A percentile compares a stretch with the other conserved stretches of the same genome.
Conservation (phyloP, 2,113 vertebrate species). For the Ceyx cyanopectus region DNA sequence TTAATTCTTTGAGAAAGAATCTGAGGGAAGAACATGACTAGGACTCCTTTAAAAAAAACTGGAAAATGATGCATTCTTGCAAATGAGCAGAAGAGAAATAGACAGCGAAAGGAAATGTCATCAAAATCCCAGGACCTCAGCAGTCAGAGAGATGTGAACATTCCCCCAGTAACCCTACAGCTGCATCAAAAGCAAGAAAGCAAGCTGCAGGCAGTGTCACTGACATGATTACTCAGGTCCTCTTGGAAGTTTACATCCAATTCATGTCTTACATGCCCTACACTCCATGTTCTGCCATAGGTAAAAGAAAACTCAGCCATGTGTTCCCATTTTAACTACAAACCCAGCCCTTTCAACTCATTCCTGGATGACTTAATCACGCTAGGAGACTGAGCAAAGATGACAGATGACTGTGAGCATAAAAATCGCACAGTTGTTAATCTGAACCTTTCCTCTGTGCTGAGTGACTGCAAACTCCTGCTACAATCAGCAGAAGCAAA, state of each 20-base stretch:
- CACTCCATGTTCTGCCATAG: background rate
- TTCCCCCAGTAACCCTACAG: background rate
- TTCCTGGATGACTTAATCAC: constrained; percentile 10
- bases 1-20: constrained; percentile 51
- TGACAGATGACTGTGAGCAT: background rate
- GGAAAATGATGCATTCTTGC: constrained; percentile 38
- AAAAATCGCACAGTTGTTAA: background rate
- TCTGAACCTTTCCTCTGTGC: background rate
- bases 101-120: constrained; percentile 57
- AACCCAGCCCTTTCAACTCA: background rate
- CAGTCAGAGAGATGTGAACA: background rate
- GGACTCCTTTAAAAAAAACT: constrained; percentile 56
- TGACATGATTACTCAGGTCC: background rate
- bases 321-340: background rate
- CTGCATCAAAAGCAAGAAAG: background rate
- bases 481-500: background rate
- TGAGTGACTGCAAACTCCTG: background rate
- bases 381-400: background rate
- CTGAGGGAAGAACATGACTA: constrained; percentile 33
- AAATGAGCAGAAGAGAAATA: constrained; percentile 53
- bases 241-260: background rate
- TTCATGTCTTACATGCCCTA: background rate
- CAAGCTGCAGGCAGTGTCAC: background rate
- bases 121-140: constrained; percentile 31
- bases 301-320: background rate